Evolutionary conservation across 1,140 invertebrate genomes (phyloP).

Genomic region (Ceratitis capitata): DNA sequence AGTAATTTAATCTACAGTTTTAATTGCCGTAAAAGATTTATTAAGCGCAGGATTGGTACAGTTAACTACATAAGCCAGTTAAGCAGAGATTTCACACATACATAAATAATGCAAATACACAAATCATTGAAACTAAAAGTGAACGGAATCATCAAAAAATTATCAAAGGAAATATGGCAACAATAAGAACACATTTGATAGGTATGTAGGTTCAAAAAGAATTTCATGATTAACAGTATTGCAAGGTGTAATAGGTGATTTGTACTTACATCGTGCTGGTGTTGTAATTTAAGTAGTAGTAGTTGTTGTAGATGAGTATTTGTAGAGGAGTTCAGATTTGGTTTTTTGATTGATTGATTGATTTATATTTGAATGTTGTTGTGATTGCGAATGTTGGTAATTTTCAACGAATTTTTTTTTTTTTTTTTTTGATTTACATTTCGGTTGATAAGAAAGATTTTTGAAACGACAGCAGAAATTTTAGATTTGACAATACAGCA

Average conservation of each 20-base stretch:
- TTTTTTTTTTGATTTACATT: slow-evolving; percentile 35
- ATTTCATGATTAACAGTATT: slow-evolving; percentile 35
- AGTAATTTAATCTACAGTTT: no score
- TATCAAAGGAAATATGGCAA: neutral
- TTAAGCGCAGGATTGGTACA: neutral
- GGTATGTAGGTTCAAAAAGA: neutral
- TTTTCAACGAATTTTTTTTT: slow-evolving; percentile 32
- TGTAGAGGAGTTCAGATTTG: neutral
- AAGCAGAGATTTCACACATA: neutral
- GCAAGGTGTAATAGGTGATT: slow-evolving; percentile 46
- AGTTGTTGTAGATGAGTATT: slow-evolving; percentile 39
- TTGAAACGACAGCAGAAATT: slow-evolving; percentile 30
- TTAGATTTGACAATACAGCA: slow-evolving; percentile 38
- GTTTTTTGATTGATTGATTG: slow-evolving; percentile 37
- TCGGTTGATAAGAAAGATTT: slow-evolving; percentile 36
- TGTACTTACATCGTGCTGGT: slow-evolving; percentile 66
- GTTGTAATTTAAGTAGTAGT: slow-evolving; percentile 47
- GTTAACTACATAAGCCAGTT: neutral
- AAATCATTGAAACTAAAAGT: no score
- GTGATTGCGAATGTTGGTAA: slow-evolving; percentile 38
- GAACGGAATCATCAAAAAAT: no score
- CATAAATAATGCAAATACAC: neutral
- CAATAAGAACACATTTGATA: neutral
- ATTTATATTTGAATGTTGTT: slow-evolving; percentile 39
- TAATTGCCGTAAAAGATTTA: no score